These are phyloP conservation scores for Copidosoma floridanum DNA, from an alignment of 1,140 invertebrate species.

Conservation along the genomic window DNA sequence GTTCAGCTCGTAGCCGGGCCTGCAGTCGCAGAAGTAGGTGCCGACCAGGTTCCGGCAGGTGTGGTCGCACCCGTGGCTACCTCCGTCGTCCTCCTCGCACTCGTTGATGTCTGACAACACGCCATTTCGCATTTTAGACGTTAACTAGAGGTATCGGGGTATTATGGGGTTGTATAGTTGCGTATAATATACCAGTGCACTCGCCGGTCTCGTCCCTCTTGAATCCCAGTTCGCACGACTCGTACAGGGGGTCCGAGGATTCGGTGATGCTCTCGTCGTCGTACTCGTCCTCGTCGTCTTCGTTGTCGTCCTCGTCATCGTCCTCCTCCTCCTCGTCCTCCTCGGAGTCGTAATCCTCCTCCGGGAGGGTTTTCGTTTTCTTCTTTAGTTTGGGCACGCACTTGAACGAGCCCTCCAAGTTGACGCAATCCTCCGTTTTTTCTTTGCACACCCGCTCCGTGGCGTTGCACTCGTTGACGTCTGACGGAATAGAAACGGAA, in stretches of 20 bases:
- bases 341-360: slow-evolving; percentile 47
- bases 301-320: slow-evolving; percentile 38
- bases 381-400: slow-evolving; percentile 50
- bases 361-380: slow-evolving; percentile 41
- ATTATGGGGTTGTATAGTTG: too few species aligned
- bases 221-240: slow-evolving; percentile 54
- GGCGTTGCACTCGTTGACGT: slow-evolving; percentile 68
- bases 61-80: slow-evolving; percentile 59
- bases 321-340: slow-evolving; percentile 36
- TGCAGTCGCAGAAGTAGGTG: slow-evolving; percentile 68
- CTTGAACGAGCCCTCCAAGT: slow-evolving; percentile 61
- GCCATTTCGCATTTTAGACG: too few species aligned
- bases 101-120: slow-evolving; percentile 72
- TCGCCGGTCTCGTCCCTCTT: slow-evolving; percentile 56
- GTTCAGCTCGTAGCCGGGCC: slow-evolving; percentile 49
- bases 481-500: slow-evolving; percentile 45
- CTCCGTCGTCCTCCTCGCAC: slow-evolving; percentile 65
- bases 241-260: slow-evolving; percentile 43
- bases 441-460: slow-evolving; percentile 34
- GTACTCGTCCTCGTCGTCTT: slow-evolving; percentile 33
- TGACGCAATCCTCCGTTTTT: slow-evolving; percentile 55
- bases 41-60: slow-evolving; percentile 73
- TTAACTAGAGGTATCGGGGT: too few species aligned
- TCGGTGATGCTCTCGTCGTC: slow-evolving; percentile 44
- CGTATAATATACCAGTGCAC: slow-evolving; percentile 51